Base-by-base conservation (phyloP, 2,797 vertebrate species). In the Falco peregrinus region DNA sequence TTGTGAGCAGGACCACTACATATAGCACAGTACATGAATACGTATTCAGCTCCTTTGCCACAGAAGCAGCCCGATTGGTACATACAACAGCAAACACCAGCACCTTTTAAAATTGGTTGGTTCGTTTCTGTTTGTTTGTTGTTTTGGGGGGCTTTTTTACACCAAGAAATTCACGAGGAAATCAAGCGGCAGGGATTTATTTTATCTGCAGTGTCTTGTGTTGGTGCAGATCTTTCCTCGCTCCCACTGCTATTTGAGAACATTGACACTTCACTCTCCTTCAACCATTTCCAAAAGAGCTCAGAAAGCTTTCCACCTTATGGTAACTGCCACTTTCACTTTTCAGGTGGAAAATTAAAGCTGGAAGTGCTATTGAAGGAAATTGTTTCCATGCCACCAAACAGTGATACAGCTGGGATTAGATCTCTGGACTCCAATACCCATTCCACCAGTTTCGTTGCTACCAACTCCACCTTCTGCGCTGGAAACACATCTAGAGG, bases 301-400 rank as follows among this genome's bases (percentile, higher is more conserved):
- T 74, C 60, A 64, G 75, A 41, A 80, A 70, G 59, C 26, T 74
- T 88, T 77, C 70, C 48, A 67, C 35, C 51, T 65, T 43, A 70
- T 0, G 9, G 86, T 80, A 84, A 81, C 50, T 4, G 7, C 86
- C 60, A n/a, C 54, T 56, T 59, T 39, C 56, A 84, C 48, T 92
- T 90, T 57, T 77, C 76, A 88, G 56, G 69, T 71, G 76, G 60
- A 79, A 95, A 94, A 86, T 73, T 86, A 70, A 93, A 89, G 59
- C 59, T 77, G 63, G 71, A 84, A 79, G 70, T 63, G 69, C 43
- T 56, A 67, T 0, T 50, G 81, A 89, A 93, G 56, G 60, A 31
- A 95, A 92, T 26, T 45, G 43, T 63, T 94, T 69, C 76, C 84
- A 65, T 43, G 79, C n/a, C 84, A 95, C 59, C 60, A 68, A 89